Percentiles rank a stretch among this genome's conserved stretches.
phyloP scores from a whole-genome alignment of 2,888 invertebrate species.

The Chrysotoxum bicinctum region DNA sequence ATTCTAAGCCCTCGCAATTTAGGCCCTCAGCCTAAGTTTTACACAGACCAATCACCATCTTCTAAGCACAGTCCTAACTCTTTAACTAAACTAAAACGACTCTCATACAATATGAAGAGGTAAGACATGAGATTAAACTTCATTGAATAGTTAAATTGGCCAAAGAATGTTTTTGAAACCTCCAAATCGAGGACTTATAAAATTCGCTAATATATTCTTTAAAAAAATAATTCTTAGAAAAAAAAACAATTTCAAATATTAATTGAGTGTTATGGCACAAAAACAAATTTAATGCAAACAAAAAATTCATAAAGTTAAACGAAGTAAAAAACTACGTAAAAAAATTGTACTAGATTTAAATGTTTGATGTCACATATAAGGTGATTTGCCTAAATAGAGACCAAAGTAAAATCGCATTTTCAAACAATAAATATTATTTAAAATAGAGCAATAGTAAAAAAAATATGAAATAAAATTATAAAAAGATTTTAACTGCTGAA shows the following conservation, averaged over 20 bases:
- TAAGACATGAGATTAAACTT: background rate
- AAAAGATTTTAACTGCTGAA: slow-evolving; percentile 36
- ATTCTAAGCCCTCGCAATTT: slow-evolving; percentile 54
- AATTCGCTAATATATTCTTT: background rate
- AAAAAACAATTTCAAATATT: background rate
- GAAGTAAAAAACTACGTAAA: slow-evolving; percentile 11
- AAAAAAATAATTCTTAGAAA: background rate
- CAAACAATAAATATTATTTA: slow-evolving; percentile 29
- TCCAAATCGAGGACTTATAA: background rate
- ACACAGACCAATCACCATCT: slow-evolving; percentile 16
- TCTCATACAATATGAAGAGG: background rate
- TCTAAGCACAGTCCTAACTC: slow-evolving; percentile 3
- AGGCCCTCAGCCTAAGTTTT: background rate
- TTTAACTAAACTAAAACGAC: slow-evolving; percentile 9
- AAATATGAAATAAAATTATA: slow-evolving; percentile 1
- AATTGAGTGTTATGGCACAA: slow-evolving; percentile 58
- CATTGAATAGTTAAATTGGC: background rate
- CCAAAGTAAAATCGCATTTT: slow-evolving; percentile 64
- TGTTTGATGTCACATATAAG: slow-evolving; percentile 68
- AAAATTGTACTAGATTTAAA: slow-evolving; percentile 61
- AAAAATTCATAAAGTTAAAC: slow-evolving; percentile 24
- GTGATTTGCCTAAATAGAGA: slow-evolving; percentile 67
- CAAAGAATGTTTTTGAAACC: background rate
- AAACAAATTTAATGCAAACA: slow-evolving; percentile 37
- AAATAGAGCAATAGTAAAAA: slow-evolving; percentile 37